Base-by-base conservation (phyloP, 1,140 invertebrate species). In the Tenebrio molitor region DNA sequence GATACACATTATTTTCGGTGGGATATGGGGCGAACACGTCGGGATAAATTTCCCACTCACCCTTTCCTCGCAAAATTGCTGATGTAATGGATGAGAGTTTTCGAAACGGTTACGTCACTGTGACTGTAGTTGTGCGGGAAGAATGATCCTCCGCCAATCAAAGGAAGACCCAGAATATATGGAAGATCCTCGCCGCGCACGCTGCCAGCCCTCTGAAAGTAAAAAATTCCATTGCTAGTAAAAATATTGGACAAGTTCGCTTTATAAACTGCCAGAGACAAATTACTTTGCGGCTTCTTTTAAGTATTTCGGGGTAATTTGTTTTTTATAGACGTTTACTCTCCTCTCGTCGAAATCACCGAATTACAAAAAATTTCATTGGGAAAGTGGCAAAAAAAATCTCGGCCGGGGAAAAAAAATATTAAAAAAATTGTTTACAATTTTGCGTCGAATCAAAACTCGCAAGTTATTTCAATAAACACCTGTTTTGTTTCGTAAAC, bases 141-240 rank as follows among this genome's bases (percentile, higher is more conserved):
- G 66, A 87, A 86, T 62, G 88, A 87, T 53, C 86, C 85, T 14
- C 85, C 86, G n/a, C 86, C 84, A 2, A 92, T 88, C 36, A 99
- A 83, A 15, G 97, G 97, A 74, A 96, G 89, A 8, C 97, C 97
- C 76, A 99, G 89, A 76, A 97, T 90, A 81, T 96, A 98, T 17
- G 96, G 93, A 77, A 99, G 85, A 82, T 99, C 97, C 82, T 98
- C 96, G n/a, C 96, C 97, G 74, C 93, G 90, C 62, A 97, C 92
- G 50, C 89, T 94, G 41, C 91, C 94, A 72, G 86, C 88, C 80
- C 89, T 87, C 91, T 91, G 87, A 12, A 83, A 84, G 25, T 79
- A 29, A 58, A 58, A 58, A 58, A 29, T 53, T 58, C 23, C n/a
- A 10, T 29, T 58, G 50, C 10, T 14, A 29, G 23, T 29, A 8